Evolutionary conservation across 2,797 vertebrate genomes (phyloP), one percentile per base, ranked within the genome.

Genomic region (Nannoperca obscura): DNA sequence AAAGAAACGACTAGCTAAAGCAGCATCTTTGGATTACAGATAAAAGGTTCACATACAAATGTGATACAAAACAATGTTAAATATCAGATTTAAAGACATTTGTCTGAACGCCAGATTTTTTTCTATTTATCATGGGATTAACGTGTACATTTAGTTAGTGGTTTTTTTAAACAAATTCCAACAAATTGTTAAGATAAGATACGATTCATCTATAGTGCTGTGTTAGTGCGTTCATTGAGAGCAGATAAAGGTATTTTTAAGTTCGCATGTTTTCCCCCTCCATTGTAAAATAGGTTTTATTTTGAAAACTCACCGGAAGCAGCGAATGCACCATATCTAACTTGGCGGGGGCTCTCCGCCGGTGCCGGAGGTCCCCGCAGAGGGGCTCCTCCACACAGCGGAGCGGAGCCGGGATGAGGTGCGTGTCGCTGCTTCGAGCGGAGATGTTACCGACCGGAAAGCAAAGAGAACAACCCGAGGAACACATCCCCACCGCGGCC

Each of bases 351-450:
- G 19, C 4, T 14, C 1, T 46, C 24, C 0, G 50, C 68, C 66
- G 58, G 71, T 49, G 74, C 38, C 24, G 69, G 62, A 63, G 42
- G 12, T 47, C 20, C 24, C 1, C 74, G 24, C 66, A 63, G 80
- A 76, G 82, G 81, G 81, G 53, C 75, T 80, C 68, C 81, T 4
- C 34, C 49, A 44, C 60, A 36, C 49, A 69, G 76, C 83, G 67
- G 86, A 78, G 82, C 76, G 70, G 67, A 68, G 65, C 75, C 71
- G 75, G 83, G 74, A 72, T 80, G 87, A 79, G 84, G 36, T 32
- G 80, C 70, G 80, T 2, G 5, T 69, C 14, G 59, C 65, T 79
- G 78, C 82, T 36, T 49, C 19, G 27, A 30, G 7, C 40, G 12
- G 42, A 63, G 19, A 34, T n/a, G 50, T 65, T 71, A 10, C 12